Evolutionary conservation across 2,797 vertebrate species (phyloP).

Genomic region (Sebastes umbrosus): DNA sequence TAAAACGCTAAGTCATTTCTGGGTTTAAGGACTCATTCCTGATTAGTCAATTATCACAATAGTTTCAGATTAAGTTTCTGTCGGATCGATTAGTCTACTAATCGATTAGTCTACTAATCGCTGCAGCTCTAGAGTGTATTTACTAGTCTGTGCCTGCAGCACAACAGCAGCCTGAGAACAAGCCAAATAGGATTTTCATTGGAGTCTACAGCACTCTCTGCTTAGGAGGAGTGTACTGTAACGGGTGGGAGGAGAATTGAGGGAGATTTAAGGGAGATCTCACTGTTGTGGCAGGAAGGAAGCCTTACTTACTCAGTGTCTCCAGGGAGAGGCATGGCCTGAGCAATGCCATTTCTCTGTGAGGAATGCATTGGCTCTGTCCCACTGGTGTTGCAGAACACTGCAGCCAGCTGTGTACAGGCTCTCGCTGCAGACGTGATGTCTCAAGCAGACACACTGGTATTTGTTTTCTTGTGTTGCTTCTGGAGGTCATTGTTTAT

Average conservation of each 20-base stretch:
- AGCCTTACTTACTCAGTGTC: slow-evolving; percentile 29
- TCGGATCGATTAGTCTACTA: too few relatives aligned
- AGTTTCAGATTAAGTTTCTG: background rate
- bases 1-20: too few relatives aligned
- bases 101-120: too few relatives aligned
- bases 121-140: background rate
- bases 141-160: background rate
- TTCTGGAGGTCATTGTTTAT: slow-evolving; percentile 67
- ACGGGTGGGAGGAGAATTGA: slow-evolving; percentile 1
- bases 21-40: too few relatives aligned
- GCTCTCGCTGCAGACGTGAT: slow-evolving; percentile 59
- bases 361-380: slow-evolving; percentile 62
- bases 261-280: slow-evolving; percentile 21
- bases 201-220: background rate
- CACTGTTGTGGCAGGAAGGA: slow-evolving; percentile 60
- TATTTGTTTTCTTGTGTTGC: slow-evolving; percentile 63
- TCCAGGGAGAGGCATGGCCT: slow-evolving; percentile 42
- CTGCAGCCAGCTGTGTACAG: slow-evolving; percentile 31
- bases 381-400: slow-evolving; percentile 38
- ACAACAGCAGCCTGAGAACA: background rate
- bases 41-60: background rate
- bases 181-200: background rate
- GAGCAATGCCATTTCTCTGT: slow-evolving; percentile 43
- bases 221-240: background rate
- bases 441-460: slow-evolving; percentile 65